Evolutionary conservation across 2,888 invertebrate species (phyloP).

Genomic region (Xanthorhoe designata): DNA sequence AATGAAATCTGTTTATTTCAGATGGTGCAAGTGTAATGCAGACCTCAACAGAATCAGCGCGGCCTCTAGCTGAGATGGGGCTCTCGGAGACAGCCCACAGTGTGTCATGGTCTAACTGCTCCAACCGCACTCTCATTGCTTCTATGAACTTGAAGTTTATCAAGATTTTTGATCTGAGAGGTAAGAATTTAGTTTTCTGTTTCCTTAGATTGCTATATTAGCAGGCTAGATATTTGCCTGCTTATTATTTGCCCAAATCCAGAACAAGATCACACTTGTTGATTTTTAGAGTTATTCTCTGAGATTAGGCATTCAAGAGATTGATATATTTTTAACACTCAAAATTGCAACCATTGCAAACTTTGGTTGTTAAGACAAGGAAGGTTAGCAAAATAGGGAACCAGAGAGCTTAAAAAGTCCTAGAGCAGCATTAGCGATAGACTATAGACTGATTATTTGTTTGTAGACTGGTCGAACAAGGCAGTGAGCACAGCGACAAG

Average conservation of each 20-base stretch:
- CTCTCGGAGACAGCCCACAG: constrained; percentile 94
- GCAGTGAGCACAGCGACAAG: constrained; percentile 89
- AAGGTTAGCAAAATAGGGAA: too few relatives aligned
- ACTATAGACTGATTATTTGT: neutral
- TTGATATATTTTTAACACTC: too few relatives aligned
- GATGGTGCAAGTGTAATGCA: constrained; percentile 45
- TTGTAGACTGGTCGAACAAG: constrained; percentile 88
- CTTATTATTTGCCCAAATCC: too few relatives aligned
- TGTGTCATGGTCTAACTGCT: constrained; percentile 92
- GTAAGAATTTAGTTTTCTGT: constrained; percentile 73
- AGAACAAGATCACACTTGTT: too few relatives aligned
- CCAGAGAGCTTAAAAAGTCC: too few relatives aligned
- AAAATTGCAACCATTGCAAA: too few relatives aligned
- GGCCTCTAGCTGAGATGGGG: constrained; percentile 91
- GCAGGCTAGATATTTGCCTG: too few relatives aligned
- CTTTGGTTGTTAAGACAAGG: too few relatives aligned
- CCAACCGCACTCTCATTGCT: constrained; percentile 91
- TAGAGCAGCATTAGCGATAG: neutral
- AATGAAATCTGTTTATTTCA: constrained; percentile 5
- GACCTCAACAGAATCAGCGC: constrained; percentile 77
- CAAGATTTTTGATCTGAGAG: constrained; percentile 95
- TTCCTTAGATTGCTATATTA: neutral
- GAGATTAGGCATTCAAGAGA: too few relatives aligned
- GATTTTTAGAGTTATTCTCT: too few relatives aligned
- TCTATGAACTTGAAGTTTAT: constrained; percentile 96